phyloP scores from a whole-genome alignment of 2,113 vertebrate genomes.

The Phocoena phocoena region DNA sequence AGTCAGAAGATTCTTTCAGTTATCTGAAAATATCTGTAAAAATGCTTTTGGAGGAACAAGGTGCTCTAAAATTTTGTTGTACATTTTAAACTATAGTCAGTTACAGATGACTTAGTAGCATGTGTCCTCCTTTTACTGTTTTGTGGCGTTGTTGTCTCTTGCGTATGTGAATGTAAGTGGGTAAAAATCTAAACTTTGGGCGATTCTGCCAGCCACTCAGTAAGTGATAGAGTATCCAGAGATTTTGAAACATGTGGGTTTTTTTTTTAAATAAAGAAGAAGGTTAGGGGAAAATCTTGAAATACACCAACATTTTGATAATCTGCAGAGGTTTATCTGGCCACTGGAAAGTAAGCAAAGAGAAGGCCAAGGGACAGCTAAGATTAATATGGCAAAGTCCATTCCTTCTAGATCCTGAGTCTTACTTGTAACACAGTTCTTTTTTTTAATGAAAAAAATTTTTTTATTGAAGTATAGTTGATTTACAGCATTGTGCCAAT shows the following conservation, averaged over 20 bases:
- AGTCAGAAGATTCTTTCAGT: background rate
- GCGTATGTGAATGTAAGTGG: background rate
- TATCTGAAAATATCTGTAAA: background rate
- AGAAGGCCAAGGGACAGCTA: background rate
- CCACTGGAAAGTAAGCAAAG: background rate
- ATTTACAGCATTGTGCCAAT: background rate
- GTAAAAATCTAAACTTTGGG: background rate
- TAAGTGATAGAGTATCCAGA: background rate
- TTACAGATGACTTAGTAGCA: background rate
- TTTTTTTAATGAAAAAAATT: background rate
- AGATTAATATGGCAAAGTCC: background rate
- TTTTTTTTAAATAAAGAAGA: background rate
- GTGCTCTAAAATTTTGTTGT: background rate
- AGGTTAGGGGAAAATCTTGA: background rate
- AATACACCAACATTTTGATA: background rate
- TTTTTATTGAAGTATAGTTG: background rate
- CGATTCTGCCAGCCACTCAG: background rate
- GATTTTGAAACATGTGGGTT: background rate
- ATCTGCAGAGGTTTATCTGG: background rate
- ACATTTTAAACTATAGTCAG: background rate
- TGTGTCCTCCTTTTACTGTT: background rate
- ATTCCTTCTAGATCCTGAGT: background rate
- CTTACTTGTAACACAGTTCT: background rate
- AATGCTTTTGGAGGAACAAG: background rate
- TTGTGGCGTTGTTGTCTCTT: background rate